Evolutionary conservation across 2,888 invertebrate genomes (phyloP), one percentile per base, ranked within the genome.

Genomic region (Drosophila anceps): DNA sequence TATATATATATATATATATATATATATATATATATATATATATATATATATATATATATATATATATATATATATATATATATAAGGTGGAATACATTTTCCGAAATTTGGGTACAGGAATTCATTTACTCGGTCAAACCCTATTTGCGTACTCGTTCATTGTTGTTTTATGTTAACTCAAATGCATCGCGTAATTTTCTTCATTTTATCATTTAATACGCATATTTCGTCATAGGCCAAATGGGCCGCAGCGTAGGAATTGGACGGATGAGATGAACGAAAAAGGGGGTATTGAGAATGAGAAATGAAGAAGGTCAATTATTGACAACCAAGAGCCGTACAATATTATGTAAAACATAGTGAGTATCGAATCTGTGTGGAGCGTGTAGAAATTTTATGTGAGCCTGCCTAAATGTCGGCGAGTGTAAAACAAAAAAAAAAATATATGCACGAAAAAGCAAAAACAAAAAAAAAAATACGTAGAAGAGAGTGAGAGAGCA

Each of bases 331-430:
- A n/a, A n/a, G n/a, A n/a, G n/a, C 62, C 33, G 1, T 12, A 33
- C 76, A 81, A 76, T 69, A 81, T 86, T 84, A 86, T 75, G 82
- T 82, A 86, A 84, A 84, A 69, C 75, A 69, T 69, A 60, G 66
- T 62, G 50, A 63, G 70, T 63, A 75, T 70, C 65, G 54, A 62
- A n/a, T 48, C 61, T 66, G 61, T 70, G 60, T 69, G 72, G 75
- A 74, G 74, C 15, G 69, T 68, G 84, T 77, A 71, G 67, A 72
- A 73, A 72, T 62, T 67, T 62, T 62, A 64, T 71, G 33, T 10
- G 33, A 33, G 33, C 12, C 33, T 12, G 33, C 12, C 12, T 12
- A 33, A 33, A 33, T 33, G 33, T n/a, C 6, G 39, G 7, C 7
- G 7, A 39, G 15, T 39, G 39, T n/a, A 39, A 39, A 39, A 33